Conservation (phyloP, 2,113 vertebrate species). For the Pleuronectes platessa region DNA sequence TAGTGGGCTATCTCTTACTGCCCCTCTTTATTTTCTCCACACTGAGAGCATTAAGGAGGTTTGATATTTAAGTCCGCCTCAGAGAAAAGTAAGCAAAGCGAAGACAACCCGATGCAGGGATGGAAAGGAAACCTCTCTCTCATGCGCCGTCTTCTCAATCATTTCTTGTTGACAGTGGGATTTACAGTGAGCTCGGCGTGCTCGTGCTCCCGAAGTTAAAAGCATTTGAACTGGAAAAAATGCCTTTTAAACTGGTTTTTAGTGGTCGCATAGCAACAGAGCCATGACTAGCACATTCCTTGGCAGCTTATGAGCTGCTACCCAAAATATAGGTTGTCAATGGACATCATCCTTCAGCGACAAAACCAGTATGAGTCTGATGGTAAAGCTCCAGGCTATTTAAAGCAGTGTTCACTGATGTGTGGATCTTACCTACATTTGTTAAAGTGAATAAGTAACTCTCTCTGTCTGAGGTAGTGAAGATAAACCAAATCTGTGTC, state of each 20-base stretch:
- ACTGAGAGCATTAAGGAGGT: constrained; percentile 53
- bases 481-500: background rate
- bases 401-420: constrained; percentile 42
- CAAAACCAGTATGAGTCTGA: constrained; percentile 43
- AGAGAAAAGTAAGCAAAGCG: no score
- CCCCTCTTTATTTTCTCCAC: constrained; percentile 41
- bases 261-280: constrained; percentile 73
- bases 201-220: constrained; percentile 43
- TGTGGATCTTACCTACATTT: constrained; percentile 51
- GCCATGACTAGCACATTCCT: constrained; percentile 42
- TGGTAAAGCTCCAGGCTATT: constrained; percentile 51
- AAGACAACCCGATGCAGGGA: background rate
- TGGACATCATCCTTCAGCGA: constrained; percentile 38
- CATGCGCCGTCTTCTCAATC: constrained; percentile 34
- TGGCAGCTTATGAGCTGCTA: constrained; percentile 48
- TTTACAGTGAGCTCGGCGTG: constrained; percentile 25
- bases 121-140: constrained; percentile 16
- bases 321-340: constrained; percentile 52
- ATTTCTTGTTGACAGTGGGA: constrained; percentile 38
- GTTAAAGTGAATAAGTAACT: constrained; percentile 46
- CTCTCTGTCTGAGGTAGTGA: constrained; percentile 17
- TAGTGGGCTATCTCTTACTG: constrained; percentile 48
- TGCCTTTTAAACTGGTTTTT: constrained; percentile 58
- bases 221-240: constrained; percentile 58
- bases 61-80: constrained; percentile 39